Evolutionary conservation across 1,140 invertebrate species (phyloP).

Genomic region (Popillia japonica): DNA sequence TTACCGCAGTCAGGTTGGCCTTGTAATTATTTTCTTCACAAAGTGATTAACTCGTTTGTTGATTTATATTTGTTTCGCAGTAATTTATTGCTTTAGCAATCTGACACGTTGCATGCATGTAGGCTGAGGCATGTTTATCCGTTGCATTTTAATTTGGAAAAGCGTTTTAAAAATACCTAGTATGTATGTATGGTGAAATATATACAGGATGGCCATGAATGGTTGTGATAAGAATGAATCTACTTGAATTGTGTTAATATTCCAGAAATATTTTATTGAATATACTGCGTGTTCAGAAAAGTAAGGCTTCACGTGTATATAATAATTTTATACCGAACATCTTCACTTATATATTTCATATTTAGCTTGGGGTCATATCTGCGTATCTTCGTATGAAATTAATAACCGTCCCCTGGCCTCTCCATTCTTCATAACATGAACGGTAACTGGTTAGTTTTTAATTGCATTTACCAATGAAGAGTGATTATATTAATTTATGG

Average conservation of each 20-base stretch:
- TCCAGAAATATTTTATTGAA: too few relatives aligned
- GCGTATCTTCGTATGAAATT: neutral
- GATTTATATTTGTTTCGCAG: conserved; percentile 57
- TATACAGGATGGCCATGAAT: too few relatives aligned
- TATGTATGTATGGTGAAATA: conserved; percentile 1
- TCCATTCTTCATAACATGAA: neutral
- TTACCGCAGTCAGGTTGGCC: conserved; percentile 50
- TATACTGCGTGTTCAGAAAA: too few relatives aligned
- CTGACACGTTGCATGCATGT: conserved; percentile 60
- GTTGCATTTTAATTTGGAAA: conserved; percentile 59
- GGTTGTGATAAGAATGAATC: too few relatives aligned
- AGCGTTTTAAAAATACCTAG: conserved; percentile 35
- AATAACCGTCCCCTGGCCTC: neutral
- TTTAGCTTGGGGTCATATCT: conserved; percentile 18
- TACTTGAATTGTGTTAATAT: too few relatives aligned
- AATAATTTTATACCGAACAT: too few relatives aligned
- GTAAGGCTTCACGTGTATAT: conserved; percentile 9
- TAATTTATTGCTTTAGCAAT: conserved; percentile 56
- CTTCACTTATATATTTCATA: conserved; percentile 4
- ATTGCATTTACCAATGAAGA: neutral
- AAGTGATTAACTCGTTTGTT: conserved; percentile 60
- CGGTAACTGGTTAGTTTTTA: neutral
- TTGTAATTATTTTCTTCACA: conserved; percentile 60
- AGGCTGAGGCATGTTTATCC: conserved; percentile 57
- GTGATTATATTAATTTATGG: conserved; percentile 25